Evolutionary conservation across 2,113 vertebrate genomes (phyloP), one percentile per base, ranked within the genome.

Genomic region (Melanocharis versteri): DNA sequence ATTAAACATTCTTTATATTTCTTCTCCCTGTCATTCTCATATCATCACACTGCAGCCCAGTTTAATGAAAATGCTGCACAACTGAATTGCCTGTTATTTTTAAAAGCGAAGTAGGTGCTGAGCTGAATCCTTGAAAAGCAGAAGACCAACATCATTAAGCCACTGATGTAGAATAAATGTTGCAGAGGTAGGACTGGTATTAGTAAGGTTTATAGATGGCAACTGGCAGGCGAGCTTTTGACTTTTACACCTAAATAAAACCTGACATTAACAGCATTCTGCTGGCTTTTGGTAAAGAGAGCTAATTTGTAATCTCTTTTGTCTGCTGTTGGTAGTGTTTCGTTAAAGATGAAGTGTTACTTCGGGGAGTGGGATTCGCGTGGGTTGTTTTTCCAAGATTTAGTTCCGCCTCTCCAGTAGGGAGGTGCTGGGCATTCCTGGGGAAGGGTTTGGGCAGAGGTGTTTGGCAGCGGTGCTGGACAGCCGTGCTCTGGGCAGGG

Each of bases 91-190:
- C 57, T 93, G 72, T 78, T 92, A 81, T 79, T 93, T 94, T 72
- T 86, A 84, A 89, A 78, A 80, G 61, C 0, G 0, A 68, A 89
- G 37, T 50, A 50, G 56, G 64, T 93, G 64, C 83, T 64, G 80
- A 93, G 88, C 65, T 78, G 94, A 90, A 90, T 86, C 80, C 44
- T 93, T 96, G 84, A 96, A 90, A 93, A 95, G 72, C 83, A 89
- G 90, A 81, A 70, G 39, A 81, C 83, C 61, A 68, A 47, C 80
- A 92, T 89, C 65, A 72, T 90, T 92, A 90, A 89, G 72, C 31
- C 60, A 13, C 72, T 68, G 51, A 65, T 92, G 61, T 27, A 94
- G 68, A 87, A 84, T 92, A 93, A 95, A 89, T 47, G 53, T 64
- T 89, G 86, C 85, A 94, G 80, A 42, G 0, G 0, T 53, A 69